These are phyloP conservation scores for Papilio protenor DNA, from an alignment of 2,888 invertebrate genomes.

Conservation along the genomic window DNA sequence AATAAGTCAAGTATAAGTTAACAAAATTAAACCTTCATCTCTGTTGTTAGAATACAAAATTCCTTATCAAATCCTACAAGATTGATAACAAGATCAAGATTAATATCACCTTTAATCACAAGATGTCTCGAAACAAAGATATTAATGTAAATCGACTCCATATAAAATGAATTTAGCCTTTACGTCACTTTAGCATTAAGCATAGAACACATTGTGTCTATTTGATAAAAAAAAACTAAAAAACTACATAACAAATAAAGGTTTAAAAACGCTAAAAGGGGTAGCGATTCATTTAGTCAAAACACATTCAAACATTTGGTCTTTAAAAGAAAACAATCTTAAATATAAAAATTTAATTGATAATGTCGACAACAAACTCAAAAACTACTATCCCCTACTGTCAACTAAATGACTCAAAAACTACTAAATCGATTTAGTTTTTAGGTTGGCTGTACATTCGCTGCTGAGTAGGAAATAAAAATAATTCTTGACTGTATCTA, in stretches of 20 bases:
- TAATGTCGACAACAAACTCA: background rate
- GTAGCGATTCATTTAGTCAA: background rate
- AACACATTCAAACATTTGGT: background rate
- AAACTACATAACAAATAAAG: background rate
- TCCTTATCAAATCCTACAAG: background rate
- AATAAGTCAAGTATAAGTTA: background rate
- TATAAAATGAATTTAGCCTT: slow-evolving; percentile 13
- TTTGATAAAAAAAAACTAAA: background rate
- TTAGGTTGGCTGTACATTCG: background rate
- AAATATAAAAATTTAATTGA: background rate
- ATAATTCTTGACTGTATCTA: background rate
- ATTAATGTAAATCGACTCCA: slow-evolving; percentile 23
- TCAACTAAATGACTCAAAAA: background rate
- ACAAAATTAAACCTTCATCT: background rate
- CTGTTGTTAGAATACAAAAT: slow-evolving; percentile 19
- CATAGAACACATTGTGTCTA: background rate
- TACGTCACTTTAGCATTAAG: background rate
- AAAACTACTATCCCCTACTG: background rate
- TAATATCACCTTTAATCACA: slow-evolving; percentile 30
- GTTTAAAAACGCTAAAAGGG: background rate
- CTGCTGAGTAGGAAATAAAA: background rate
- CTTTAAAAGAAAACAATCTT: background rate
- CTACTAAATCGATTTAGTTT: background rate
- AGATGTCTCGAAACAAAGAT: slow-evolving; percentile 15
- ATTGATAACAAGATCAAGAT: slow-evolving; percentile 22